Percentiles rank a stretch among this genome's conserved stretches.
These are phyloP conservation scores for Larimichthys polyactis DNA, from an alignment of 2,113 vertebrate genomes.

Conservation along the genomic window DNA sequence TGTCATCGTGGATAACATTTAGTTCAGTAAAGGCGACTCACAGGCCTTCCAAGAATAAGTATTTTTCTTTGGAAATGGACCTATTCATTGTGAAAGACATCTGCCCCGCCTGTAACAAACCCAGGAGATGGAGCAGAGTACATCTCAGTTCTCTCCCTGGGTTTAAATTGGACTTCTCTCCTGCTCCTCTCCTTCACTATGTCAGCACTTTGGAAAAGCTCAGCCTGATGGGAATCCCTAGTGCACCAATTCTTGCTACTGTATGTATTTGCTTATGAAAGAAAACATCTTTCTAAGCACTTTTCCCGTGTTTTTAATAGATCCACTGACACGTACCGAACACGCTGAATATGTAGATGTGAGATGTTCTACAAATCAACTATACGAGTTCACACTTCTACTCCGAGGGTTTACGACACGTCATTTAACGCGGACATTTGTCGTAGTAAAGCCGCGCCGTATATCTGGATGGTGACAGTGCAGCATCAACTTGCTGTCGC, in stretches of 20 bases:
- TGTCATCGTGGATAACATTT: neutral
- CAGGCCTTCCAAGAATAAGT: neutral
- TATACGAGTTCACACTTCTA: neutral
- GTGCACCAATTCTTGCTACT: neutral
- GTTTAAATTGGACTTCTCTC: constrained; percentile 17
- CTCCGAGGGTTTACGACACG: constrained; percentile 9
- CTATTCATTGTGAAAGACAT: constrained; percentile 4
- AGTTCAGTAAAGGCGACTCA: neutral
- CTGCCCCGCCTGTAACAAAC: neutral
- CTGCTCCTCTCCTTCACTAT: constrained; percentile 4
- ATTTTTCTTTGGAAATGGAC: neutral
- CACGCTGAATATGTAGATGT: constrained; percentile 15
- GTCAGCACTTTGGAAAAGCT: constrained; percentile 48
- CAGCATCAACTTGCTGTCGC: constrained; percentile 22
- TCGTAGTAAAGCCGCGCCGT: neutral
- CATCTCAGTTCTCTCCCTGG: constrained; percentile 22
- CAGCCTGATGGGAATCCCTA: neutral
- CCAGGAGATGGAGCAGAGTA: constrained; percentile 1
- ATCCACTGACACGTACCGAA: constrained; percentile 14
- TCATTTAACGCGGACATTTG: neutral
- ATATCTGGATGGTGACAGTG: constrained; percentile 28
- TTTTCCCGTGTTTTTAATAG: constrained; percentile 23
- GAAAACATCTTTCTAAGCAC: constrained; percentile 13
- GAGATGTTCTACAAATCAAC: constrained; percentile 27
- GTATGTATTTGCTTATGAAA: constrained; percentile 1